Conservation (phyloP, 2,113 vertebrate species). For the Sturnus vulgaris region DNA sequence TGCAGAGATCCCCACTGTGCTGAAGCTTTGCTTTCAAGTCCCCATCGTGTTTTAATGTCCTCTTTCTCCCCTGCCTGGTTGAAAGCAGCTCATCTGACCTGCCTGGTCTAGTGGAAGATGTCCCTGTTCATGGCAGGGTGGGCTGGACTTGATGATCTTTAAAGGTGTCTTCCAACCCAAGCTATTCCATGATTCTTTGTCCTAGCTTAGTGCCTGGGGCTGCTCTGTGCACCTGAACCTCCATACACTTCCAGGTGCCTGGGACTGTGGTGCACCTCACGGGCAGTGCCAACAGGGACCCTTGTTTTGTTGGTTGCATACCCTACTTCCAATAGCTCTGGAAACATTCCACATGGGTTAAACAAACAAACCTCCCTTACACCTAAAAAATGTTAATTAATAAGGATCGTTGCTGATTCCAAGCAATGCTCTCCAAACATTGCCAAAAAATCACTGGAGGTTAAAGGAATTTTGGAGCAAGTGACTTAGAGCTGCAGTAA, state of each 20-base stretch:
- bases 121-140: neutral
- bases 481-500: neutral
- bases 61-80: neutral
- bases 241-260: neutral
- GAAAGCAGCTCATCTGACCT: neutral
- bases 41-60: neutral
- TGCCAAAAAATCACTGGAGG: neutral
- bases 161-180: neutral
- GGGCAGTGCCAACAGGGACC: neutral
- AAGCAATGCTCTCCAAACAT: neutral
- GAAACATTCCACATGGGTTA: neutral
- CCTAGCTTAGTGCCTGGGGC: fast-evolving
- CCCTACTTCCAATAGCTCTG: neutral
- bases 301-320: fast-evolving
- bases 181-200: neutral
- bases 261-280: neutral
- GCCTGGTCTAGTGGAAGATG: too few relatives aligned
- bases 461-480: neutral
- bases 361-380: neutral
- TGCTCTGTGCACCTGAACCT: neutral
- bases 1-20: neutral
- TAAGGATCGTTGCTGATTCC: neutral
- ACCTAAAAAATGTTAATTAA: neutral
- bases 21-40: neutral
- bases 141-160: neutral